phyloP scores from a whole-genome alignment of 2,888 invertebrate species.

The Eupithecia dodoneata region DNA sequence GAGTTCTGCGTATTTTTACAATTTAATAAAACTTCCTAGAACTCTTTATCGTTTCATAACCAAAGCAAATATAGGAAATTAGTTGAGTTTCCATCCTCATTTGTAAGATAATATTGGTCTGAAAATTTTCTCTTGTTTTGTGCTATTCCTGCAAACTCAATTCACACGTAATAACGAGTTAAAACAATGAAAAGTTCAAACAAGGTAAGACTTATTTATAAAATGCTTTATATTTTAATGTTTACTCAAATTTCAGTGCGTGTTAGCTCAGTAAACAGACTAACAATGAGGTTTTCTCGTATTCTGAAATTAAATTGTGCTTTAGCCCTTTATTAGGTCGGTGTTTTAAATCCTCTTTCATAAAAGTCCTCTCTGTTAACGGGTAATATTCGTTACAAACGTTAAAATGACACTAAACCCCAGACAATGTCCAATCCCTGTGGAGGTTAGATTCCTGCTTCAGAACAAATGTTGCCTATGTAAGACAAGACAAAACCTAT shows the following conservation, averaged over 20 bases:
- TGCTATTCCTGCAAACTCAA: not conserved
- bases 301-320: not conserved
- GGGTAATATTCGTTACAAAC: not conserved
- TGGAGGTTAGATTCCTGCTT: not conserved
- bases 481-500: not conserved
- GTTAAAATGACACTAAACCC: not conserved
- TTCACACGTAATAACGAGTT: not conserved
- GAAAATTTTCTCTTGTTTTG: not conserved
- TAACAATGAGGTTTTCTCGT: not conserved
- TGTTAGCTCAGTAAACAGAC: conserved; percentile 1
- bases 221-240: not conserved
- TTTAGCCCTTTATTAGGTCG: not conserved
- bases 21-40: conserved; percentile 2
- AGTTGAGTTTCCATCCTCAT: not conserved
- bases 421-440: not conserved
- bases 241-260: not conserved
- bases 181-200: not conserved
- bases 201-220: not conserved
- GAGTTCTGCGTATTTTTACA: not conserved
- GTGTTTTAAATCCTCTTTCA: not conserved
- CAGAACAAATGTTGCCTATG: not conserved
- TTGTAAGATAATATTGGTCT: not conserved
- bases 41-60: not conserved
- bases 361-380: not conserved
- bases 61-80: conserved; percentile 1